Percentiles rank a stretch among this genome's conserved stretches.
Conservation (phyloP, 2,888 invertebrate species). For the Dysmachus trigonus region DNA sequence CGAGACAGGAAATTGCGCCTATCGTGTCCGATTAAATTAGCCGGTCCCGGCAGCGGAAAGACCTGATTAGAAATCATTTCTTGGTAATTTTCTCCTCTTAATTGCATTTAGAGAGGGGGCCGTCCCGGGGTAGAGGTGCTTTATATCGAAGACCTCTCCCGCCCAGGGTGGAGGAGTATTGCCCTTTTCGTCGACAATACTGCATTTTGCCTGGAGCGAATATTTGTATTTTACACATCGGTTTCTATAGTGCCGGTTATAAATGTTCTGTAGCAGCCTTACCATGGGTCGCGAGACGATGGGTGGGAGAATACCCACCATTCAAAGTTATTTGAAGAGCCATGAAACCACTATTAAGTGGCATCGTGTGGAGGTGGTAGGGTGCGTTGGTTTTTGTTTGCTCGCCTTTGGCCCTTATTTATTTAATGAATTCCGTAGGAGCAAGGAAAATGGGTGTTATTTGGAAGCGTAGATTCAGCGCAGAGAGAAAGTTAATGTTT, state of each 20-base stretch:
- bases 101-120: conserved; percentile 8
- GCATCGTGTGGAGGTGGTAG: not conserved
- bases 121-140: not conserved
- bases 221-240: not conserved
- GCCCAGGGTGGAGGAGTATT: not conserved
- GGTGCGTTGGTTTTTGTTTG: not conserved
- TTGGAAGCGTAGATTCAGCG: not conserved
- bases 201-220: not conserved
- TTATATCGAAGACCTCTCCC: not conserved
- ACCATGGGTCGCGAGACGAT: not conserved
- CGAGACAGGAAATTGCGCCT: conserved; percentile 34
- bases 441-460: not conserved
- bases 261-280: not conserved
- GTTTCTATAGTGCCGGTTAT: not conserved
- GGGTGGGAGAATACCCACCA: not conserved
- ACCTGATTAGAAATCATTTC: conserved; percentile 40
- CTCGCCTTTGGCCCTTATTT: not conserved
- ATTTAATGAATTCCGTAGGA: conserved; percentile 1
- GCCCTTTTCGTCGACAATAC: not conserved
- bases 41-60: conserved; percentile 37
- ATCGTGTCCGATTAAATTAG: conserved; percentile 33
- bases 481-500: not conserved
- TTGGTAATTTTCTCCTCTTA: conserved; percentile 34
- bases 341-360: not conserved
- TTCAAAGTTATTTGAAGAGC: not conserved